Percentiles rank a stretch among this genome's conserved stretches.
phyloP scores from a whole-genome alignment of 2,113 vertebrate genomes.

The Odontophorus gujanensis region DNA sequence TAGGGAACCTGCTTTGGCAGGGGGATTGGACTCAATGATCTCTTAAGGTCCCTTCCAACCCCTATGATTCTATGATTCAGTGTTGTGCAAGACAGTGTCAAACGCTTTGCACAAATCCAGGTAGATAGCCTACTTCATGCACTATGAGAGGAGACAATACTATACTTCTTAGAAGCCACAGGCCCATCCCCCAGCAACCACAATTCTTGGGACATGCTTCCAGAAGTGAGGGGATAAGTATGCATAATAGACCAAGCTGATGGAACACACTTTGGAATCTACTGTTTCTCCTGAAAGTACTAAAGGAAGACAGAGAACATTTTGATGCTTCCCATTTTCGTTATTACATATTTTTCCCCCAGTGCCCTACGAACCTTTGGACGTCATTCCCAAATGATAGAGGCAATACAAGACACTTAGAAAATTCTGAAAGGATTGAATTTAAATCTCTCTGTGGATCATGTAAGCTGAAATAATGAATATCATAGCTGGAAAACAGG shows the following conservation, averaged over 20 bases:
- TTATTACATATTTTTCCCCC: neutral
- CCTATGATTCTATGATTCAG: no score
- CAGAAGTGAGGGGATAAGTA: neutral
- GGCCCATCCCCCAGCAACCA: neutral
- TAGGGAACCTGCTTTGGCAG: no score
- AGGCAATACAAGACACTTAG: neutral
- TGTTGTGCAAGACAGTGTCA: no score
- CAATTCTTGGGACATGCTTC: neutral
- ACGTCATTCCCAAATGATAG: accelerated
- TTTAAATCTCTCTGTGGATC: neutral
- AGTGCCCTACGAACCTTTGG: neutral
- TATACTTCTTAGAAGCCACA: neutral
- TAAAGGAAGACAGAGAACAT: neutral
- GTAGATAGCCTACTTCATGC: accelerated
- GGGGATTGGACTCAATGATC: no score
- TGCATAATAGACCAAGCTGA: neutral
- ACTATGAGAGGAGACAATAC: neutral
- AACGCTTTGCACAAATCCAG: neutral
- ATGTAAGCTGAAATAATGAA: neutral
- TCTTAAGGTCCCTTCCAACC: no score
- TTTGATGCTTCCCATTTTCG: neutral
- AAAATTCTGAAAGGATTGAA: neutral
- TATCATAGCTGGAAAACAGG: neutral
- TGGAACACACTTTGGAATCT: neutral
- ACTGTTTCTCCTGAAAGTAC: neutral